A percentile compares a stretch with the other conserved stretches of the same genome.
These are phyloP conservation scores for Caenorhabditis sp. DNA, from an alignment of 2,888 invertebrate species.

Conservation along the genomic window DNA sequence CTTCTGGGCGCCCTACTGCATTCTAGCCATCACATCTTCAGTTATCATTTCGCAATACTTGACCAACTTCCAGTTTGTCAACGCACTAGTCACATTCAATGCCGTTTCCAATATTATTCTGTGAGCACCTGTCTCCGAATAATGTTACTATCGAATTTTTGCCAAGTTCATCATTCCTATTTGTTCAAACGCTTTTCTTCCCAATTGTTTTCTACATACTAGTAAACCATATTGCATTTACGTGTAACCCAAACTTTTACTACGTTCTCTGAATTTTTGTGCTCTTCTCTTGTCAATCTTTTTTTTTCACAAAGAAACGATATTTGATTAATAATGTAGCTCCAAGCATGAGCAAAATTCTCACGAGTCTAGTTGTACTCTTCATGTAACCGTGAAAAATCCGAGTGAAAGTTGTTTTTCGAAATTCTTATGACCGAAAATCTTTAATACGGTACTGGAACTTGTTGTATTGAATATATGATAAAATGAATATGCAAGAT, in stretches of 20 bases:
- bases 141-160: constrained; percentile 17
- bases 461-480: constrained; percentile 20
- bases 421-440: background rate
- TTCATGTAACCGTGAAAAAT: constrained; percentile 4
- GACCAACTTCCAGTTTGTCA: constrained; percentile 71
- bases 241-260: constrained; percentile 28
- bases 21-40: constrained; percentile 69
- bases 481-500: constrained; percentile 12
- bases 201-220: constrained; percentile 26
- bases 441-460: constrained; percentile 14
- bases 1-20: constrained; percentile 75
- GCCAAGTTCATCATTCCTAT: constrained; percentile 6
- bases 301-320: background rate
- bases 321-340: constrained; percentile 38
- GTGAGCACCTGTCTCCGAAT: background rate
- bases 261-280: background rate
- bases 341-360: constrained; percentile 14
- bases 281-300: background rate
- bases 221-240: constrained; percentile 37
- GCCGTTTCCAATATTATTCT: constrained; percentile 72
- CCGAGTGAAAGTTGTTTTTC: constrained; percentile 37
- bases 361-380: constrained; percentile 33
- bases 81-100: constrained; percentile 73
- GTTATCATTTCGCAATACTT: constrained; percentile 61
- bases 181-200: constrained; percentile 6